Percentiles rank a stretch among this genome's conserved stretches.
Evolutionary conservation across 2,888 invertebrate species (phyloP).

Genomic region (Limnephilus lunatus): DNA sequence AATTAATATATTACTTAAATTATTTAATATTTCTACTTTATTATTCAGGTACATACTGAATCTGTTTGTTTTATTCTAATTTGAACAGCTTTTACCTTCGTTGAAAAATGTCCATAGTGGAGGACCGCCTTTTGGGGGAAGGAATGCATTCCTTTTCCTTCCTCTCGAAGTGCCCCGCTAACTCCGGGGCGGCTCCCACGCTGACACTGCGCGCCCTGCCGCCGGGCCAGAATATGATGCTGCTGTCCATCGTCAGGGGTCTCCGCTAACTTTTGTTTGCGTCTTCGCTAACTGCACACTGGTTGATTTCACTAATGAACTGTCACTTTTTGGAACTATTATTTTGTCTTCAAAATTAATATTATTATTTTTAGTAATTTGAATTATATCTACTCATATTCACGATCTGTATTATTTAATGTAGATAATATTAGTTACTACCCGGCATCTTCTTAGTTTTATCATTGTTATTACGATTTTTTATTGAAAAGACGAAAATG

Average conservation of each 20-base stretch:
- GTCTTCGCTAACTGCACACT: neutral
- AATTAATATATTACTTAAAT: no score
- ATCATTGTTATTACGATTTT: no score
- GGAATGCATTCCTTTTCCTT: conserved; percentile 1
- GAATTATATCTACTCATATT: no score
- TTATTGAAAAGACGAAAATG: no score
- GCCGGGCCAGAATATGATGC: conserved; percentile 27
- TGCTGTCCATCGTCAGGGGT: conserved; percentile 20
- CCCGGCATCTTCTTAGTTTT: no score
- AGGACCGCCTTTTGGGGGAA: conserved; percentile 57
- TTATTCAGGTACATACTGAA: no score
- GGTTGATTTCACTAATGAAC: neutral
- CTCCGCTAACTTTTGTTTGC: neutral
- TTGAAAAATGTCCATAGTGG: conserved; percentile 63
- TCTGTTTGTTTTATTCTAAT: neutral
- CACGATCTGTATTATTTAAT: no score
- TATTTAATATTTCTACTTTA: no score
- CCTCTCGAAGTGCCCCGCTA: conserved; percentile 1
- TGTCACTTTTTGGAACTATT: neutral
- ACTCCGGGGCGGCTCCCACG: conserved; percentile 53
- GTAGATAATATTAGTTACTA: no score
- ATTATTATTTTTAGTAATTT: no score
- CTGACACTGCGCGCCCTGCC: conserved; percentile 62
- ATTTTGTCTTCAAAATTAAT: neutral
- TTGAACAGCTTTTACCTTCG: conserved; percentile 53